Evolutionary conservation across 2,797 vertebrate species (phyloP).

Genomic region (Phyllotis vaccarum): DNA sequence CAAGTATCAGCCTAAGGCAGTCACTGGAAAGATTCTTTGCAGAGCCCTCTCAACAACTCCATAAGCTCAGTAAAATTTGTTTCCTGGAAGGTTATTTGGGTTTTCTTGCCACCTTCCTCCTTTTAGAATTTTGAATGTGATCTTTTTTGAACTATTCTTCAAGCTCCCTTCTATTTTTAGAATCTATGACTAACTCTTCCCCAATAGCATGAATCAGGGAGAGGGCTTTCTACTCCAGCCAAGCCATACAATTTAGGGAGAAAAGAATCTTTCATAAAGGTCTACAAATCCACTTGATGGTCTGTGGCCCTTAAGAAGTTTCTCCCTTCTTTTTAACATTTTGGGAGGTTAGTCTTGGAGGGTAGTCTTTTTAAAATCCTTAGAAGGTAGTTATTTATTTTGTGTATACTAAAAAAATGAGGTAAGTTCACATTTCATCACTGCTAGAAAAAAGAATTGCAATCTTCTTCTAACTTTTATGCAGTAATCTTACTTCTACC

Average conservation of each 20-base stretch:
- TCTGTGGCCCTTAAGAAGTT: constrained; percentile 36
- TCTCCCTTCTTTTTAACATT: constrained; percentile 40
- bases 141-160: constrained; percentile 66
- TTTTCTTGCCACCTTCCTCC: constrained; percentile 62
- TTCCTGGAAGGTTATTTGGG: constrained; percentile 74
- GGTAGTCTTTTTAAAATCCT: constrained; percentile 52
- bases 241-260: constrained; percentile 61
- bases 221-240: constrained; percentile 50
- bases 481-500: constrained; percentile 60
- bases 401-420: constrained; percentile 33
- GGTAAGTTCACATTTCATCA: constrained; percentile 56
- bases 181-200: constrained; percentile 72
- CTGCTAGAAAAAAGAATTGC: constrained; percentile 12
- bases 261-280: constrained; percentile 56
- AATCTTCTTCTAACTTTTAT: constrained; percentile 22
- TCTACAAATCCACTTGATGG: constrained; percentile 62
- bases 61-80: constrained; percentile 71
- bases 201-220: constrained; percentile 60
- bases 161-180: constrained; percentile 74
- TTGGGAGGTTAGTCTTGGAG: neutral
- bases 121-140: constrained; percentile 65
- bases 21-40: constrained; percentile 66
- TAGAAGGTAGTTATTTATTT: constrained; percentile 14
- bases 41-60: constrained; percentile 46
- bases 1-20: constrained; percentile 62